A percentile compares a stretch with the other conserved stretches of the same genome.
Conservation (phyloP, 2,113 vertebrate species). For the Ceratotherium simum region DNA sequence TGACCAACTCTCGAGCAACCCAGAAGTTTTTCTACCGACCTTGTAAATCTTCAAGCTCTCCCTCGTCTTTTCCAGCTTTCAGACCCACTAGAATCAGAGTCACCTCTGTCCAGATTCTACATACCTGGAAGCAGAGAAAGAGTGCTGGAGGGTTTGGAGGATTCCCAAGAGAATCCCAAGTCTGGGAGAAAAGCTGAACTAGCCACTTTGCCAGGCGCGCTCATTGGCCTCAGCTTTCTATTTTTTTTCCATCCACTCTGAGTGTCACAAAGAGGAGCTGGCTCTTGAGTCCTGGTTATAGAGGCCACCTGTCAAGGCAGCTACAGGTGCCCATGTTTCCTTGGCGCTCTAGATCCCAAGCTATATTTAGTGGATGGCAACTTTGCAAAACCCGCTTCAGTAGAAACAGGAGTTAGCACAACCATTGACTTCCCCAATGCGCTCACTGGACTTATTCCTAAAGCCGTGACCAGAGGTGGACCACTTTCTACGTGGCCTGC, state of each 20-base stretch:
- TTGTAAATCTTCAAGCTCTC: neutral
- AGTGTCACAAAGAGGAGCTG: neutral
- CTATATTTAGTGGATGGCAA: neutral
- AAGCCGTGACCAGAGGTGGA: neutral
- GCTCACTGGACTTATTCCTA: neutral
- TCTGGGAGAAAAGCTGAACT: neutral
- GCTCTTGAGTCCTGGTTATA: neutral
- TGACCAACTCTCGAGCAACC: neutral
- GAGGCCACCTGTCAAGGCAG: neutral
- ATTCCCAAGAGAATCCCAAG: neutral
- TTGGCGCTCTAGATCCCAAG: neutral
- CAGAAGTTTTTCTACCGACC: neutral
- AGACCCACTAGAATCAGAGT: constrained; percentile 13
- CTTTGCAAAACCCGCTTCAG: neutral
- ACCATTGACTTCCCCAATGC: neutral
- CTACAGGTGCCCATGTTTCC: neutral
- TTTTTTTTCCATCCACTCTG: neutral
- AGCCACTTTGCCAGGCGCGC: neutral
- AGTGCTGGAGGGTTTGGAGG: neutral
- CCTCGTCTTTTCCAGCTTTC: neutral
- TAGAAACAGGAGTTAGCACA: constrained; percentile 1
- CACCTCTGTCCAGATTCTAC: neutral
- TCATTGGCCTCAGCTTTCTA: neutral
- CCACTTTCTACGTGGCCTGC: neutral
- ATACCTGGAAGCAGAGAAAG: neutral